Percentiles rank a stretch among this genome's conserved stretches.
Evolutionary conservation across 2,888 invertebrate species (phyloP).

Genomic region (Napeogenes inachia): DNA sequence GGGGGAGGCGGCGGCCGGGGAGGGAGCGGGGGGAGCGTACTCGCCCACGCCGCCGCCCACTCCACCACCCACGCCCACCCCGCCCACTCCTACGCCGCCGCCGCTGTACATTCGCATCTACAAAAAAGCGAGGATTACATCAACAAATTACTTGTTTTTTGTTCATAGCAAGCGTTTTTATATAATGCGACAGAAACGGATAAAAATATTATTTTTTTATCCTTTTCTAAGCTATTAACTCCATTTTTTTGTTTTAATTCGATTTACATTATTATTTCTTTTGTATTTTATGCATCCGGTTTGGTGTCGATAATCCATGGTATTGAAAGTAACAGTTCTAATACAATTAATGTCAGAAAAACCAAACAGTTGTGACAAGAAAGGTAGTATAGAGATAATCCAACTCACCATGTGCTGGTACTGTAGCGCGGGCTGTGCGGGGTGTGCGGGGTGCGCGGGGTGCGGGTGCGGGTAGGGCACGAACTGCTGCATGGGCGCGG

Average conservation of each 20-base stretch:
- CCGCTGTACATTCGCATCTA: conserved; percentile 82
- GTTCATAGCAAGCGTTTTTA: too few relatives aligned
- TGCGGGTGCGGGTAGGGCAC: conserved; percentile 81
- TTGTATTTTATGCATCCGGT: too few relatives aligned
- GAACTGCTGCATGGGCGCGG: conserved; percentile 85
- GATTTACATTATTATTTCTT: too few relatives aligned
- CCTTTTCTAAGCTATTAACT: too few relatives aligned
- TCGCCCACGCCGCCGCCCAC: conserved; percentile 49
- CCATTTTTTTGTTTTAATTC: too few relatives aligned
- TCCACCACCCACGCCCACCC: conserved; percentile 38
- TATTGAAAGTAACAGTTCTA: too few relatives aligned
- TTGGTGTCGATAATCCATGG: too few relatives aligned
- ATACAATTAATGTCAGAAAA: too few relatives aligned
- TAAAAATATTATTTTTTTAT: too few relatives aligned
- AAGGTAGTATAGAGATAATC: background rate
- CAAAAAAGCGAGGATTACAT: background rate
- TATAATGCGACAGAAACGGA: too few relatives aligned
- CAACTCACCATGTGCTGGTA: conserved; percentile 66
- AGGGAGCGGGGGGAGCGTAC: conserved; percentile 62
- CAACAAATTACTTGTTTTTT: background rate
- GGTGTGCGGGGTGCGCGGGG: conserved; percentile 48
- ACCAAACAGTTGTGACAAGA: too few relatives aligned
- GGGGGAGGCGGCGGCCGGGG: conserved; percentile 67
- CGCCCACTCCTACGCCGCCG: conserved; percentile 45
- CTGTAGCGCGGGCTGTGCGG: conserved; percentile 70